Percentiles rank a stretch among this genome's conserved stretches.
These are phyloP conservation scores for Tetraodon nigroviridis DNA, from an alignment of 2,113 vertebrate species.

Conservation along the genomic window DNA sequence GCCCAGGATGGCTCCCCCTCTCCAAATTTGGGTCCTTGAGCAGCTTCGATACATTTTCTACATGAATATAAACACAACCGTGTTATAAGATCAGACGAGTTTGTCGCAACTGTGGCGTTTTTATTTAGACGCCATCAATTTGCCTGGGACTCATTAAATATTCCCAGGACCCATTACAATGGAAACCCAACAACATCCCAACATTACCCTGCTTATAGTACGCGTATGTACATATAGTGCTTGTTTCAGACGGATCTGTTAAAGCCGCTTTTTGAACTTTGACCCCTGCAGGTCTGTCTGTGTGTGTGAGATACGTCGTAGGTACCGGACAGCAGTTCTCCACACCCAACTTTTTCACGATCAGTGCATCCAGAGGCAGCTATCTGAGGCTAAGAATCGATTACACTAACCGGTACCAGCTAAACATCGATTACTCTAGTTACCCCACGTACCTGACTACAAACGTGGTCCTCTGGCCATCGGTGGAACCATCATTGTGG, in stretches of 20 bases:
- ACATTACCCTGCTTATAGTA: background rate
- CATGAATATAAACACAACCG: no score
- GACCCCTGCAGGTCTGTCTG: conserved; percentile 36
- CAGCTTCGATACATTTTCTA: no score
- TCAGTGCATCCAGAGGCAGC: conserved; percentile 6
- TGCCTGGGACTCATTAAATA: no score
- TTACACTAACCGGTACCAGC: no score
- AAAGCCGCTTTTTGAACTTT: background rate
- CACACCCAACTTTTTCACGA: conserved; percentile 7
- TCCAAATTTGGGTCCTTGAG: no score
- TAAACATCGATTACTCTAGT: fast-evolving
- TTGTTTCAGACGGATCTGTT: background rate
- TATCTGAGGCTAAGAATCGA: background rate
- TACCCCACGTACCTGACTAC: fast-evolving
- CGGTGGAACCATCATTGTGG: conserved; percentile 14
- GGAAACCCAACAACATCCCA: no score
- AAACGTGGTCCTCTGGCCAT: background rate
- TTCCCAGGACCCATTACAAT: no score
- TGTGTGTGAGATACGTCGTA: conserved; percentile 54
- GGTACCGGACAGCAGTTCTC: fast-evolving
- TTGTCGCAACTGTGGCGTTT: no score
- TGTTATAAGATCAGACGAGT: no score
- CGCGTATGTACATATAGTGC: no score
- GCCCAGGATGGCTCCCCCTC: no score
- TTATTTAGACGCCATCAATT: no score